These are phyloP conservation scores for Aulostomus chinensis DNA, from an alignment of 2,797 vertebrate species.

Conservation along the genomic window DNA sequence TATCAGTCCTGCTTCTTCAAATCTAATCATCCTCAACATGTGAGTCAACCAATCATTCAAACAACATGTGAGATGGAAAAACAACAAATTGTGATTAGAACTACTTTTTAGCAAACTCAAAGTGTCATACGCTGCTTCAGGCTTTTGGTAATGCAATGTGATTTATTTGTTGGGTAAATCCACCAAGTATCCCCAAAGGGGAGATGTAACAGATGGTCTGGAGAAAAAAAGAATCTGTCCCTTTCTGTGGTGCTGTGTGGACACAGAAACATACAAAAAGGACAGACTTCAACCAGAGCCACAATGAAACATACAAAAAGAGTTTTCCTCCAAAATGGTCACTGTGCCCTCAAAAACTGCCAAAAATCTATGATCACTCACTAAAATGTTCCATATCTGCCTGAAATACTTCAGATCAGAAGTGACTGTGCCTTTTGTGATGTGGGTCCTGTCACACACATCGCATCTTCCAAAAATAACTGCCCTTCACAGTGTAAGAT, in stretches of 20 bases:
- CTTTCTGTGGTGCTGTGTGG: constrained; percentile 2
- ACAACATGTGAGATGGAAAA: constrained; percentile 4
- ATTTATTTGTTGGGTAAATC: constrained; percentile 36
- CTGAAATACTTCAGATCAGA: too few species aligned
- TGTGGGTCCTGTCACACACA: too few species aligned
- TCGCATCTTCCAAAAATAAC: too few species aligned
- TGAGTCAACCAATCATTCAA: not conserved
- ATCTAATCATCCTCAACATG: constrained; percentile 15
- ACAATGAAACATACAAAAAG: too few species aligned
- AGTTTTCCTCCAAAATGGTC: constrained; percentile 2
- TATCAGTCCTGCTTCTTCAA: constrained; percentile 25
- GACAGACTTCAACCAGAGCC: constrained; percentile 1
- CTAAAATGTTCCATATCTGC: too few species aligned
- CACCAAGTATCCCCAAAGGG: constrained; percentile 34
- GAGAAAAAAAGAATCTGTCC: constrained; percentile 25
- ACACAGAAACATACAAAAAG: constrained; percentile 24
- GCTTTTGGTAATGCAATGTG: constrained; percentile 24
- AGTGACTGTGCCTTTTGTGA: too few species aligned
- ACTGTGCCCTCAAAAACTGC: constrained; percentile 12
- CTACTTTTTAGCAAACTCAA: not conserved
- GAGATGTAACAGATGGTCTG: constrained; percentile 44
- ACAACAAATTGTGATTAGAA: not conserved
- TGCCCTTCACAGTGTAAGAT: too few species aligned
- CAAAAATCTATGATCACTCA: too few species aligned
- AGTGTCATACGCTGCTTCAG: not conserved